Percentiles rank a stretch among this genome's conserved stretches.
These are phyloP conservation scores for Campylomormyrus tamandua DNA, from an alignment of 2,113 vertebrate genomes.

Conservation along the genomic window DNA sequence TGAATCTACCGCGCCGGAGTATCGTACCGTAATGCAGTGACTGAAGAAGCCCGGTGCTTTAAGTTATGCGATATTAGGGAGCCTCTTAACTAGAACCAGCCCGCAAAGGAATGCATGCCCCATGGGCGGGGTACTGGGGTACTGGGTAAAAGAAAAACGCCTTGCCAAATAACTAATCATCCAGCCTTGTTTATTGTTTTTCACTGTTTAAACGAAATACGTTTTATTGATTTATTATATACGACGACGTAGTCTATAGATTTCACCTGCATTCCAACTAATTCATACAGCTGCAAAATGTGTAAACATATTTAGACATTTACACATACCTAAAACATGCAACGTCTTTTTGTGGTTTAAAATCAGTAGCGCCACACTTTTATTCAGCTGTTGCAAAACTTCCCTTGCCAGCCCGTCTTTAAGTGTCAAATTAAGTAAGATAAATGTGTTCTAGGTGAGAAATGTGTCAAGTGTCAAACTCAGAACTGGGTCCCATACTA, in stretches of 20 bases:
- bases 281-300: background rate
- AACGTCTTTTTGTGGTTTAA: background rate
- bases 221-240: background rate
- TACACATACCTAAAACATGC: background rate
- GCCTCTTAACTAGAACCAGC: conserved; percentile 33
- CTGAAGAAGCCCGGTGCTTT: background rate
- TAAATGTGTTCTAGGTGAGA: background rate
- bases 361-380: background rate
- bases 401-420: background rate
- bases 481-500: background rate
- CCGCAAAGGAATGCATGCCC: conserved; percentile 39
- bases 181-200: conserved; percentile 20
- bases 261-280: background rate
- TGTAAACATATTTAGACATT: background rate
- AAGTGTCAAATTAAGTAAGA: background rate
- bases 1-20: background rate
- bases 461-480: background rate
- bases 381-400: background rate
- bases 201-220: background rate
- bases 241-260: background rate
- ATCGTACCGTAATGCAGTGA: background rate
- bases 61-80: background rate
- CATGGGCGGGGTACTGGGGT: conserved; percentile 25
- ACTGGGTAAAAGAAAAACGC: conserved; percentile 35
- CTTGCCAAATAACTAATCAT: conserved; percentile 19